Evolutionary conservation across 2,113 vertebrate genomes (phyloP), one percentile per base, ranked within the genome.

Genomic region (Anhinga rufa): DNA sequence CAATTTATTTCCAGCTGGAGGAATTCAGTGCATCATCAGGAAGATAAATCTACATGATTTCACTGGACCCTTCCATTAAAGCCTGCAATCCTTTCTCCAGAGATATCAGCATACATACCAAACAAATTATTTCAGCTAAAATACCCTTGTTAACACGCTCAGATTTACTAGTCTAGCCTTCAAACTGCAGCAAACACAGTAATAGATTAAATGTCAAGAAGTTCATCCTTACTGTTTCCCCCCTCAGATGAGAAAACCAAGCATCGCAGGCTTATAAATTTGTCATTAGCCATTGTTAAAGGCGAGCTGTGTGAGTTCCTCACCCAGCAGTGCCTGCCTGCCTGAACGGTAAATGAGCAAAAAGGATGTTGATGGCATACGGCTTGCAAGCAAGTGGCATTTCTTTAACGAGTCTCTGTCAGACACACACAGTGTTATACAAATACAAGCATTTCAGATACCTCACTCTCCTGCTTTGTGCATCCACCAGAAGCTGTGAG

Each of bases 171-270:
- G 88, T 46, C 72, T 68, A 81, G 75, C 57, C 65, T 88, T 64
- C 11, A 2, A 93, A 84, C 90, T 49, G 81, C 14, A 5, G 74
- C 72, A 96, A 95, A 92, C 51, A 52, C 11, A 48, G 77, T 24
- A 82, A 95, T 70, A 95, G 91, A 96, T 97, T 88, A 96, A 62
- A 86, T 86, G 72, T 82, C 86, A 93, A 84, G 82, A 94, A 95
- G 81, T 91, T 95, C 62, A 69, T 76, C 57, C 52, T 75, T 76
- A 72, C 78, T 65, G 71, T 90, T 96, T 71, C 58, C 49, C 57
- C 28, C 12, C 65, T 81, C 84, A 46, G 82, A 90, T 44, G 49
- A 87, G 81, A 48, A 93, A 82, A 89, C 11, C 8, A 24, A 94
- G 71, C 68, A 29, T 48, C 54, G 51, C 66, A 88, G 76, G 62